These are phyloP conservation scores for Nematostella vectensis DNA, from an alignment of 92 coral and sea anemone genomes.

Conservation along the genomic window DNA sequence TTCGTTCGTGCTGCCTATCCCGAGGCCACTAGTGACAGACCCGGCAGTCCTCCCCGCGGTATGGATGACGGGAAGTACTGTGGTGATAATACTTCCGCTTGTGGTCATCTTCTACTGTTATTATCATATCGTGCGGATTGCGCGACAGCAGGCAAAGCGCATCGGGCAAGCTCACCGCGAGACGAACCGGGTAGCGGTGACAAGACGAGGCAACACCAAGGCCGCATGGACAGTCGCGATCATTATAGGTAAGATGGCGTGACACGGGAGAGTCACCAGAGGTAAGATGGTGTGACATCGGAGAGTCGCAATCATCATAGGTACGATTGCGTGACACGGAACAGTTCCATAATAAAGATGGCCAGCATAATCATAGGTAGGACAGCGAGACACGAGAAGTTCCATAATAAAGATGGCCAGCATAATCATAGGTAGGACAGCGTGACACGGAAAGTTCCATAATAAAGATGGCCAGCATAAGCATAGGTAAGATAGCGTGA, in stretches of 20 bases:
- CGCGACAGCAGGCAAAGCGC: constrained; percentile 14
- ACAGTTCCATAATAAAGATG: too few species aligned
- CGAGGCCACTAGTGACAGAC: constrained; percentile 15
- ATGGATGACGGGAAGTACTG: constrained; percentile 28
- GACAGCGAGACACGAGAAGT: too few species aligned
- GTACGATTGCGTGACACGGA: too few species aligned
- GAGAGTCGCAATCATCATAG: too few species aligned
- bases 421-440: too few species aligned
- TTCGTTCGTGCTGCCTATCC: constrained; percentile 19
- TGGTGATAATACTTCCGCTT: constrained; percentile 15
- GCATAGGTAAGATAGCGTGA: too few species aligned
- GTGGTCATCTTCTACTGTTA: constrained; percentile 21
- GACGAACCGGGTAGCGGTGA: neutral
- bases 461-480: too few species aligned
- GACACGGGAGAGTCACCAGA: too few species aligned
- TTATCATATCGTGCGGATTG: constrained; percentile 19
- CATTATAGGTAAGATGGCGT: constrained; percentile 6
- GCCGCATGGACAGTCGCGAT: constrained; percentile 34
- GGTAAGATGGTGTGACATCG: too few species aligned
- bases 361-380: too few species aligned
- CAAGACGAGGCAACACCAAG: constrained; percentile 13
- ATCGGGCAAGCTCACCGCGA: neutral
- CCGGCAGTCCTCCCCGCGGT: constrained; percentile 15
- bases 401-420: too few species aligned
- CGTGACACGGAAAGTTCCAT: too few species aligned